A percentile compares a stretch with the other conserved stretches of the same genome.
Conservation (phyloP, 1,140 invertebrate species). For the Drosophila lowei region DNA sequence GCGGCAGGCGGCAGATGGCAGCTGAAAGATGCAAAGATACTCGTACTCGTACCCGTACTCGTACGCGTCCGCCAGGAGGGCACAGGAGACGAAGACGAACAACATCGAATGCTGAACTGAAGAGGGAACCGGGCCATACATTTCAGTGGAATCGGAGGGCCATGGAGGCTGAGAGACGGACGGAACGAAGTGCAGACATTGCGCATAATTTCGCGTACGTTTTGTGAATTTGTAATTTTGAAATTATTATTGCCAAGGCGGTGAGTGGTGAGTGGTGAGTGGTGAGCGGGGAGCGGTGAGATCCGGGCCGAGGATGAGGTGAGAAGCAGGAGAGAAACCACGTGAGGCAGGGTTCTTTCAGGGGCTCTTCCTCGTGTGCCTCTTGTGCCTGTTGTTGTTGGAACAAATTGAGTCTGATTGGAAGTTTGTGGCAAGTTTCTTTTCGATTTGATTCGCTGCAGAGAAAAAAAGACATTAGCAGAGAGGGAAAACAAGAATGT, state of each 20-base stretch:
- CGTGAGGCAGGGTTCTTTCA: slow-evolving; percentile 45
- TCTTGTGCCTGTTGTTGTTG: slow-evolving; percentile 52
- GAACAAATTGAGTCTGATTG: slow-evolving; percentile 69
- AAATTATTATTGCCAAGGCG: slow-evolving; percentile 71
- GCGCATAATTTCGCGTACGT: slow-evolving; percentile 79
- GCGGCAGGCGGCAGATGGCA: slow-evolving; percentile 64
- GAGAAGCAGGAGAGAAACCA: slow-evolving; percentile 49
- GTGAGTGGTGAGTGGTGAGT: not conserved
- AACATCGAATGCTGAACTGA: slow-evolving; percentile 5
- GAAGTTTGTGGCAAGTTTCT: slow-evolving; percentile 59
- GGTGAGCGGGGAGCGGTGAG: slow-evolving; percentile 4
- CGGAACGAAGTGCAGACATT: slow-evolving; percentile 67
- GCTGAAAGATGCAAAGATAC: slow-evolving; percentile 63
- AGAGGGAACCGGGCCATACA: slow-evolving; percentile 14
- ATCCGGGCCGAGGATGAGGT: slow-evolving; percentile 30
- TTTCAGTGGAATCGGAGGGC: not conserved
- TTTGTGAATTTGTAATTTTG: slow-evolving; percentile 81
- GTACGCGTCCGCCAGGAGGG: slow-evolving; percentile 1
- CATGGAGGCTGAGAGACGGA: slow-evolving; percentile 17
- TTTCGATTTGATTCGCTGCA: slow-evolving; percentile 70
- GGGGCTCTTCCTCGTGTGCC: not conserved
- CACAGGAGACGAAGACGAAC: slow-evolving; percentile 12
- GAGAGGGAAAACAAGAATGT: slow-evolving; percentile 40
- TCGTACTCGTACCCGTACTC: slow-evolving; percentile 7
- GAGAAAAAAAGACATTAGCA: slow-evolving; percentile 54